Conservation (phyloP, 2,888 invertebrate species). For the Lissonota sp. region DNA sequence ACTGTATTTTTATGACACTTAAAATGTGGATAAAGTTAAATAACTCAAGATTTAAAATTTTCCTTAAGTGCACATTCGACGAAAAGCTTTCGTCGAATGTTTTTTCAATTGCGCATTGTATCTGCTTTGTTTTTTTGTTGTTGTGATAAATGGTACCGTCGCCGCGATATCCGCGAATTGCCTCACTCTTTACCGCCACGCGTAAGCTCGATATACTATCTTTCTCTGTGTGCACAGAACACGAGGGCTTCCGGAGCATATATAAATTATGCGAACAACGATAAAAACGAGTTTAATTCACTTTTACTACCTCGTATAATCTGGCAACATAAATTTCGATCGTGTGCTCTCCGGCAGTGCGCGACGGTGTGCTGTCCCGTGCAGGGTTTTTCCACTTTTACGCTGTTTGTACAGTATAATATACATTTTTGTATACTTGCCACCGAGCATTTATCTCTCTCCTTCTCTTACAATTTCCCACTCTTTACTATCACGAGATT, state of each 20-base stretch:
- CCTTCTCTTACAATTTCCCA: background rate
- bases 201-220: slow-evolving; percentile 17
- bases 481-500: slow-evolving; percentile 11
- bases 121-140: slow-evolving; percentile 25
- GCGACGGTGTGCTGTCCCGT: slow-evolving; percentile 22
- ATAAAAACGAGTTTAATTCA: slow-evolving; percentile 80
- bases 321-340: slow-evolving; percentile 77
- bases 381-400: slow-evolving; percentile 42
- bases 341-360: slow-evolving; percentile 44
- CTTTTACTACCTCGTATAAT: slow-evolving; percentile 79
- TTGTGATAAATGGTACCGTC: slow-evolving; percentile 42
- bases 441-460: slow-evolving; percentile 34
- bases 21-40: too few species aligned
- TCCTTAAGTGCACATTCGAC: background rate
- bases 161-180: slow-evolving; percentile 58
- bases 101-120: slow-evolving; percentile 2
- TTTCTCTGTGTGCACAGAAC: slow-evolving; percentile 2
- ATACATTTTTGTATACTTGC: slow-evolving; percentile 9
- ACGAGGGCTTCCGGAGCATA: slow-evolving; percentile 67
- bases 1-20: too few species aligned
- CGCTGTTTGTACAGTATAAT: slow-evolving; percentile 20
- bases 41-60: background rate
- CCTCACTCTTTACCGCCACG: slow-evolving; percentile 47
- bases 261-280: slow-evolving; percentile 75
- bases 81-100: slow-evolving; percentile 13